Evolutionary conservation across 2,797 vertebrate genomes (phyloP), one percentile per base, ranked within the genome.

Genomic region (Cryptoprocta ferox): DNA sequence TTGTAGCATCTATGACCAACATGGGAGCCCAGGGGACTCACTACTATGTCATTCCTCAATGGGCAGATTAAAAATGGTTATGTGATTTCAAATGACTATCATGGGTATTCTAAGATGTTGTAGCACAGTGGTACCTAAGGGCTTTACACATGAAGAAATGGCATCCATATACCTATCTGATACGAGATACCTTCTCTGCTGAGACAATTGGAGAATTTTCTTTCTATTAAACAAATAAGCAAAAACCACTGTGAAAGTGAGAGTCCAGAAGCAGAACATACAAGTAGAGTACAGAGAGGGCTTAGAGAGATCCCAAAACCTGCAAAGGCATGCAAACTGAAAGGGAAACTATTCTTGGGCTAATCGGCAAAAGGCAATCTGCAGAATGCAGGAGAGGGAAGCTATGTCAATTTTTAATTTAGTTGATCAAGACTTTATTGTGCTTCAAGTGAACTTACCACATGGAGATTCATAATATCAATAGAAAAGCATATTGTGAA

Each of bases 381-480:
- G 26, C 39, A 92, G 80, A 94, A 92, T 37, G 24, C n/a, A n/a
- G 13, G 9, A 81, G 30, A 81, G 56, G 28, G 28, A 95, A 95
- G 76, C 76, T 92, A 61, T 10, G 42, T 88, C 65, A 82, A 48
- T 84, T 92, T 95, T 85, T 88, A 96, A 97, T 93, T 89, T 82
- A 97, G 83, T 76, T 88, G 87, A 94, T 92, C 26, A 82, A 68
- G 92, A 89, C 15, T 59, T 84, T 90, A 82, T 70, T 63, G 14
- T 75, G 78, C 45, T 53, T 95, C 75, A 84, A 88, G 86, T 68
- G 56, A 90, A 92, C 32, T 73, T 84, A 81, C 9, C 42, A 65
- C 32, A 78, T 13, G 37, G n/a, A 97, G 61, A 91, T 94, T 71
- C 65, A 42, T 61, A 30, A 21, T 93, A 92, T 48, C 80, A 81